phyloP scores from a whole-genome alignment of 35 echinoderm and acorn worm species.

The Apostichopus japonicus region DNA sequence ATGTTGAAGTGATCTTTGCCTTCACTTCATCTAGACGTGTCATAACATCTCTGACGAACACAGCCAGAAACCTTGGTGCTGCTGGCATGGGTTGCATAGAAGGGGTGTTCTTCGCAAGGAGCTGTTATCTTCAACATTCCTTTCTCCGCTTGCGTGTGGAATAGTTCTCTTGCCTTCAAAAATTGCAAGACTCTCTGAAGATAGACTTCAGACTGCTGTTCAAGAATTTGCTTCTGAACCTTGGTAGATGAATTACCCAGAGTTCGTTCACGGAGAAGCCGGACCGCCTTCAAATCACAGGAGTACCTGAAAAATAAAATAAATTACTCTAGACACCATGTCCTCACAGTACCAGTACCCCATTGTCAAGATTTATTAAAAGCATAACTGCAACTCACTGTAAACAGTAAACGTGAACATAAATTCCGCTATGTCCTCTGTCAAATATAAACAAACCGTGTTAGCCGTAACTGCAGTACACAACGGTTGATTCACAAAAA shows the following conservation, averaged over 20 bases:
- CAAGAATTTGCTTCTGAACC: constrained; percentile 48
- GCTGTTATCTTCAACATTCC: neutral
- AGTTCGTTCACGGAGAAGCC: constrained; percentile 51
- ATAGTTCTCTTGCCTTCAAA: constrained; percentile 11
- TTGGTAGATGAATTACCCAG: constrained; percentile 57
- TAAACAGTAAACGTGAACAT: too few relatives aligned
- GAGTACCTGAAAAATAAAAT: constrained; percentile 12
- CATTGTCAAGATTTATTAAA: too few relatives aligned
- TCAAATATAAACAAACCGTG: too few relatives aligned
- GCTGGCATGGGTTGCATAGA: constrained; percentile 52
- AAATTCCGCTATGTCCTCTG: too few relatives aligned
- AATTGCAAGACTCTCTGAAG: constrained; percentile 41
- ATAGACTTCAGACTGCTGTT: constrained; percentile 59
- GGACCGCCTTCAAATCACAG: constrained; percentile 56
- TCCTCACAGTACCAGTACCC: too few relatives aligned
- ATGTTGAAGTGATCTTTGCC: constrained; percentile 61
- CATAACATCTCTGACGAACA: constrained; percentile 73
- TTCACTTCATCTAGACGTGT: constrained; percentile 53
- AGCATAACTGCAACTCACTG: too few relatives aligned
- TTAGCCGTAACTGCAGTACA: too few relatives aligned
- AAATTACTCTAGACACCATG: too few relatives aligned
- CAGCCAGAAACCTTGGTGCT: constrained; percentile 59
- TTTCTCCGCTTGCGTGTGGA: neutral
- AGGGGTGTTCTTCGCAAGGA: constrained; percentile 30
- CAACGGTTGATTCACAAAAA: too few relatives aligned